phyloP scores from a whole-genome alignment of 2,888 invertebrate genomes.

The Glaucopsyche alexis region DNA sequence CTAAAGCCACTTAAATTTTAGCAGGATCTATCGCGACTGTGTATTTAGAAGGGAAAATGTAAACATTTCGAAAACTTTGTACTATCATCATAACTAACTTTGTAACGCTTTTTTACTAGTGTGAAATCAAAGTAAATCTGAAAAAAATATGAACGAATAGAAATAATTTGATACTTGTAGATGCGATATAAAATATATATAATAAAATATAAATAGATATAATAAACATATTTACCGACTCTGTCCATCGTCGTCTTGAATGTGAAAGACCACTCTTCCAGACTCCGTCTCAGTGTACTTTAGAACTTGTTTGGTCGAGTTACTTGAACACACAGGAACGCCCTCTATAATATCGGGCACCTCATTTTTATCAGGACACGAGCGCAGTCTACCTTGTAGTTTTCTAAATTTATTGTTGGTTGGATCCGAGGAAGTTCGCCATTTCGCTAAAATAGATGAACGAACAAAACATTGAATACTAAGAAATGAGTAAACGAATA shows the following conservation, averaged over 20 bases:
- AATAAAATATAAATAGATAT: too few species aligned
- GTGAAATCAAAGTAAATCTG: neutral
- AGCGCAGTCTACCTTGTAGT: slow-evolving; percentile 60
- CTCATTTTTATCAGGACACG: slow-evolving; percentile 72
- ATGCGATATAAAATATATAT: too few species aligned
- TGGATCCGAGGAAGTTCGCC: slow-evolving; percentile 65
- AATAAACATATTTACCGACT: slow-evolving; percentile 52
- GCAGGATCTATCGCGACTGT: neutral
- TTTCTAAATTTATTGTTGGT: slow-evolving; percentile 63
- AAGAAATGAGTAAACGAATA: slow-evolving; percentile 7
- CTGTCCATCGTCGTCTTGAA: slow-evolving; percentile 61
- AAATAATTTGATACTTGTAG: neutral
- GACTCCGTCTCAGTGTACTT: slow-evolving; percentile 53
- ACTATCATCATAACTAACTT: too few species aligned
- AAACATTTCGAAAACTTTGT: neutral
- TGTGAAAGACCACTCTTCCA: slow-evolving; percentile 61
- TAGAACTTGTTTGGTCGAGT: slow-evolving; percentile 55
- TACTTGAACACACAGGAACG: slow-evolving; percentile 71
- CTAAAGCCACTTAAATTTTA: neutral
- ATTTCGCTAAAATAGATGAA: slow-evolving; percentile 54
- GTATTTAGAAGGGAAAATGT: neutral
- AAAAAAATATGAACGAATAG: neutral
- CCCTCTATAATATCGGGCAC: slow-evolving; percentile 77
- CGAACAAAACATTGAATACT: neutral
- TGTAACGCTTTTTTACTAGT: neutral